Conservation (phyloP, 2,797 vertebrate species). For the Dryobates pubescens region DNA sequence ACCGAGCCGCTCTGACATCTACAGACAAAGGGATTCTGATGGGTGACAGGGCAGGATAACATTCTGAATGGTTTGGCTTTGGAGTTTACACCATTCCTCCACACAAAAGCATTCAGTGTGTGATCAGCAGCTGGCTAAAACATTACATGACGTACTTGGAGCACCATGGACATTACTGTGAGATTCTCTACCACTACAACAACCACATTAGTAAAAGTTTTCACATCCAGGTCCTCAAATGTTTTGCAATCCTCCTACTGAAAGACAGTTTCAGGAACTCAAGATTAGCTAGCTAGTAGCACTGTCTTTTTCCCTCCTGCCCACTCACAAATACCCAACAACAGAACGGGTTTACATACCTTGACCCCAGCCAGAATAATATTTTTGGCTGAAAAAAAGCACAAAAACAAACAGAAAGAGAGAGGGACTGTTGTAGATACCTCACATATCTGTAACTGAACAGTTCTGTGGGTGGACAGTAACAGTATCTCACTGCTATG, state of each 20-base stretch:
- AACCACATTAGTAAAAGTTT: background rate
- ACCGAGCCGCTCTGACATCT: background rate
- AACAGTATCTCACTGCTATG: background rate
- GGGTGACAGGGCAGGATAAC: background rate
- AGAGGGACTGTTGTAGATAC: background rate
- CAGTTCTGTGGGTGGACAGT: background rate
- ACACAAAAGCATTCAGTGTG: background rate
- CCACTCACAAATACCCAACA: background rate
- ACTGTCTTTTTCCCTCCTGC: background rate
- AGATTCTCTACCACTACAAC: background rate
- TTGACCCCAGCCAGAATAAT: constrained; percentile 96
- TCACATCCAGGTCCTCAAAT: background rate
- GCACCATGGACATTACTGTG: accelerated
- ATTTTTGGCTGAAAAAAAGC: constrained; percentile 89
- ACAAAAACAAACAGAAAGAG: constrained; percentile 43
- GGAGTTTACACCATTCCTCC: background rate
- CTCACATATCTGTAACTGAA: background rate
- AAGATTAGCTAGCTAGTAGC: background rate
- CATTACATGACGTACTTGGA: background rate
- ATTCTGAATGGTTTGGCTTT: background rate
- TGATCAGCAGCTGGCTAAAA: background rate
- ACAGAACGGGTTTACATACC: constrained; percentile 77
- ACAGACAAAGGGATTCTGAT: background rate
- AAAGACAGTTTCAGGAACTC: background rate
- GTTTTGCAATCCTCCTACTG: background rate